Conservation (phyloP, 23 tunicate genomes). For the Clavelina lepadiformis region DNA sequence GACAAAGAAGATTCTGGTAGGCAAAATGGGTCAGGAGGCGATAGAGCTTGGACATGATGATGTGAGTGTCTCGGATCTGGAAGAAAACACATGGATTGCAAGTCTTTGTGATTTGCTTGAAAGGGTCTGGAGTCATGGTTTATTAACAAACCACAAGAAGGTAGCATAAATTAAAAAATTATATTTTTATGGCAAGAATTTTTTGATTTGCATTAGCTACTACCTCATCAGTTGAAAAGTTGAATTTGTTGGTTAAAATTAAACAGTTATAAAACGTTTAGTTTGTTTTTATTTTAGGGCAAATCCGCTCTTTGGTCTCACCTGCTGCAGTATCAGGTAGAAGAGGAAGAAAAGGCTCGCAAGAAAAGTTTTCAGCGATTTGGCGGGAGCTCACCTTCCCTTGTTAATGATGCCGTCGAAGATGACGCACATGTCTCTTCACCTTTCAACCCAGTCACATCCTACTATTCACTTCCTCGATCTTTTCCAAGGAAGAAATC, state of each 20-base stretch:
- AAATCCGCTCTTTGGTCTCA: conserved; percentile 97
- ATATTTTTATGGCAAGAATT: background rate
- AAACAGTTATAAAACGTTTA: too few relatives aligned
- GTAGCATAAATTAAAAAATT: background rate
- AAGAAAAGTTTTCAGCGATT: conserved; percentile 15
- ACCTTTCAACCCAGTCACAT: conserved; percentile 5
- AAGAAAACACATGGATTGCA: conserved; percentile 95
- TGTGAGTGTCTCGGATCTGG: conserved; percentile 33
- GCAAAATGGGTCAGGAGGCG: conserved; percentile 93
- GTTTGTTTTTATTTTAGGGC: too few relatives aligned
- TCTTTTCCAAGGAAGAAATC: conserved; percentile 31
- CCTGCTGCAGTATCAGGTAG: conserved; percentile 35
- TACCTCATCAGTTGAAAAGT: too few relatives aligned
- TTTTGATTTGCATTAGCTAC: conserved; percentile 1
- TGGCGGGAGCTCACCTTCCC: conserved; percentile 57
- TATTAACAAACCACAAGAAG: conserved; percentile 56
- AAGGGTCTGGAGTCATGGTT: conserved; percentile 90
- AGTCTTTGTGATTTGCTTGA: conserved; percentile 92
- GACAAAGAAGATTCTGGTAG: conserved; percentile 71
- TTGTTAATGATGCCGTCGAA: background rate
- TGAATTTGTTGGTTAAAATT: too few relatives aligned
- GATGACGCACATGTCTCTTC: background rate
- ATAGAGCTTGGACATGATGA: conserved; percentile 71
- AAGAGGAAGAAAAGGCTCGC: conserved; percentile 26
- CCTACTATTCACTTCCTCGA: conserved; percentile 58